phyloP scores from a whole-genome alignment of 2,113 vertebrate species.

The Cynopterus brachyotis region DNA sequence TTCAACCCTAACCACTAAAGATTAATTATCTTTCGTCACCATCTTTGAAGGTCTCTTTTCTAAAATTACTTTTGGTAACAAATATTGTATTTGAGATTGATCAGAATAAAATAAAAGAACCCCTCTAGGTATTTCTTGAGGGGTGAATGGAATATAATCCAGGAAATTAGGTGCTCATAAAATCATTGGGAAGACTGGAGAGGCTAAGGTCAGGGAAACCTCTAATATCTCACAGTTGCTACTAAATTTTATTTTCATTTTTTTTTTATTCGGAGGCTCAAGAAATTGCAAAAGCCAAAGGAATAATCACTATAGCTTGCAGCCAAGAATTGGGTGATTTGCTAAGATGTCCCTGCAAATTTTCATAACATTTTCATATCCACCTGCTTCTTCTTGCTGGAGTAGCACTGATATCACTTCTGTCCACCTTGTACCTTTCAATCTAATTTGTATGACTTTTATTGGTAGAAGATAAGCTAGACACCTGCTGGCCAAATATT shows the following conservation, averaged over 20 bases:
- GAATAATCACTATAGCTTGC: neutral
- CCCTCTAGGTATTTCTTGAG: neutral
- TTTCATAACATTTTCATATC: neutral
- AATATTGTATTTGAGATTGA: neutral
- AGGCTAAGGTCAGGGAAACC: neutral
- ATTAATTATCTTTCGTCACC: neutral
- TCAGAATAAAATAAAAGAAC: neutral
- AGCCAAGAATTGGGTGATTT: neutral
- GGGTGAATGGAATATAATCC: neutral
- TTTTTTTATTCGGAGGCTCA: neutral
- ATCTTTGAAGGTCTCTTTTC: neutral
- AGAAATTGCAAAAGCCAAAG: neutral
- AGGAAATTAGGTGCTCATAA: neutral
- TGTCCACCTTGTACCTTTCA: neutral
- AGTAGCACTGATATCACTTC: neutral
- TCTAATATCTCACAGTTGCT: neutral
- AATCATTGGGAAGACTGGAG: neutral
- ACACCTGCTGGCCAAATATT: neutral
- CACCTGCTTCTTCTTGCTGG: neutral
- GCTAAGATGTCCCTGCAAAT: neutral
- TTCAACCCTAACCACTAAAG: neutral
- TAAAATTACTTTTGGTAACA: neutral
- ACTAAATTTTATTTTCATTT: neutral
- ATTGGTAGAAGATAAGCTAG: neutral
- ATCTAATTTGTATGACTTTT: constrained; percentile 2